Evolutionary conservation across 2,113 vertebrate species (phyloP), one percentile per base, ranked within the genome.

Genomic region (Nerophis lumbriciformis): DNA sequence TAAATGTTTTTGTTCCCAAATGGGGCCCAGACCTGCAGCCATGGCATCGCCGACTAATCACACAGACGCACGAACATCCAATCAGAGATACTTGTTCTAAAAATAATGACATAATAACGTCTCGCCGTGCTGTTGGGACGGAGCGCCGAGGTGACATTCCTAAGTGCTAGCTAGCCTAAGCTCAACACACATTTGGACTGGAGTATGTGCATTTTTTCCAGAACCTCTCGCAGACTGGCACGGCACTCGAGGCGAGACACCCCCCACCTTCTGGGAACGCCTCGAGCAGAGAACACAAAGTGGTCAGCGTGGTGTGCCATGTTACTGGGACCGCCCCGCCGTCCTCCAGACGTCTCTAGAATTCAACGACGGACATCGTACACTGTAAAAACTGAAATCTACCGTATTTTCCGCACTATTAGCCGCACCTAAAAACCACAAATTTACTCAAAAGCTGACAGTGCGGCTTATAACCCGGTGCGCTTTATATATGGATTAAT

Each of bases 181-280:
- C 52, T 47, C 59, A 57, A 57, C 48, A 61, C 51, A 53, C n/a
- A 6, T 13, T 51, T n/a, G 28, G 68, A 80, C 61, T 77, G 80
- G 82, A 85, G 85, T 87, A 80, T 76, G 73, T 73, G 69, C 44
- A 12, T n/a, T n/a, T 80, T 88, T 78, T 69, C 55, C 35, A 15
- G 66, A 83, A 75, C 84, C 80, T 76, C 69, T 83, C 81, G 5
- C 80, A 71, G 82, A 78, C 87, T 87, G 84, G 88, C 78, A 90
- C 86, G 60, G 38, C 37, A 63, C 57, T 77, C 63, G 64, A 68
- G 21, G 16, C 19, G 51, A 10, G 57, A 42, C 50, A 42, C 50
- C 37, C 73, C 47, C 58, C 21, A 70, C 63, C 53, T 67, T 80
- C 72, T 75, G 70, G 73, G 72, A 82, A 87, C 8, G 64, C 75